phyloP scores from a whole-genome alignment of 2,113 vertebrate genomes.

The Atherinomorus stipes region DNA sequence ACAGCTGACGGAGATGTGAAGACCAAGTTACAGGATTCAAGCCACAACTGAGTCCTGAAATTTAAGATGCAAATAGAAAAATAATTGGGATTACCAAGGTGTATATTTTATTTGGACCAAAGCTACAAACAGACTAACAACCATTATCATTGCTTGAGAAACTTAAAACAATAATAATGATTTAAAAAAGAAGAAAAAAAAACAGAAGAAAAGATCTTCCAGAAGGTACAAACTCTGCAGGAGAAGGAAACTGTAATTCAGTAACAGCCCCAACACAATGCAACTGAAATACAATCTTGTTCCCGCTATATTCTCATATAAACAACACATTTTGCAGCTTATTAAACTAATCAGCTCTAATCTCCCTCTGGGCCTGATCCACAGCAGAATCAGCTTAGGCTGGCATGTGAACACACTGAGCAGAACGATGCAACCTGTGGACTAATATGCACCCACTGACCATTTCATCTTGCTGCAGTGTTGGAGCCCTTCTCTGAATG shows the following conservation, averaged over 20 bases:
- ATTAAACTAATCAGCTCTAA: constrained; percentile 58
- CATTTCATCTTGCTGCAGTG: no score
- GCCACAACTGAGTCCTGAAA: no score
- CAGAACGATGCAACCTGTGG: background rate
- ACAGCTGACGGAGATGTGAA: no score
- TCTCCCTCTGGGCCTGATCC: constrained; percentile 40
- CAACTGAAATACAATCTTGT: constrained; percentile 22
- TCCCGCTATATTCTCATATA: background rate
- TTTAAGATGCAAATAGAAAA: no score
- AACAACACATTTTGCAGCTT: constrained; percentile 51
- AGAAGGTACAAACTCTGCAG: background rate
- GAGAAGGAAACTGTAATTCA: constrained; percentile 36
- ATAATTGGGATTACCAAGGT: no score
- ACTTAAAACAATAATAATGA: background rate
- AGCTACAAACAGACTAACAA: no score
- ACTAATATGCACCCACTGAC: background rate
- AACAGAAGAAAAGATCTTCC: background rate
- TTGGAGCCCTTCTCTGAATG: no score
- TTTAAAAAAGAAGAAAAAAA: background rate
- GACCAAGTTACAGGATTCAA: no score
- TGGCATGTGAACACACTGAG: constrained; percentile 4
- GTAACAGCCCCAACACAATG: constrained; percentile 37
- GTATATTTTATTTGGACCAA: no score
- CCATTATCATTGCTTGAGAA: no score
- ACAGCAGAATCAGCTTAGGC: constrained; percentile 40